Percentiles rank a stretch among this genome's conserved stretches.
Evolutionary conservation across 2,113 vertebrate species (phyloP).

Genomic region (Phaethornis superciliosus): DNA sequence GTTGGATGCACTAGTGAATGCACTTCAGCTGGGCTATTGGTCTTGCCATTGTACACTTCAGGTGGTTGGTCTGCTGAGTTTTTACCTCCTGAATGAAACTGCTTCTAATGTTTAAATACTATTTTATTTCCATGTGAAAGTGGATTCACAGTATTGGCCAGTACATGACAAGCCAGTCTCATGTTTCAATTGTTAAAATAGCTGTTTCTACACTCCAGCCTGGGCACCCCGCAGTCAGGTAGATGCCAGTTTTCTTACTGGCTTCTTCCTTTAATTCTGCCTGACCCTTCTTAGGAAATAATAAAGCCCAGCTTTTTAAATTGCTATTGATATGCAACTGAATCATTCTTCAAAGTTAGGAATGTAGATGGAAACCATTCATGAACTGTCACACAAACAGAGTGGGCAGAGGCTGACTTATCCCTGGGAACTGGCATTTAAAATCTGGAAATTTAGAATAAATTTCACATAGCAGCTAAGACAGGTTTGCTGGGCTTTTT

Average conservation of each 20-base stretch:
- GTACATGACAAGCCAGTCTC: not conserved
- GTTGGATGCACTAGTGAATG: too few relatives aligned
- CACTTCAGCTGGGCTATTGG: too few relatives aligned
- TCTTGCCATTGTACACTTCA: too few relatives aligned
- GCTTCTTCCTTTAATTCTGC: not conserved
- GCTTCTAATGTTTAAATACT: not conserved
- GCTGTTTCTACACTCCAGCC: not conserved
- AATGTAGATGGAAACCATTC: constrained; percentile 17
- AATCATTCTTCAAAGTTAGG: not conserved
- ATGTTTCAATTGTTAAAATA: not conserved
- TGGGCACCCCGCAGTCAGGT: not conserved
- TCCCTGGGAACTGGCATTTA: not conserved
- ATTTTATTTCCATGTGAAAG: not conserved
- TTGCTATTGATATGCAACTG: not conserved
- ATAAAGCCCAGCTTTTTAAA: not conserved
- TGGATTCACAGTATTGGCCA: not conserved
- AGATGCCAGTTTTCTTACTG: not conserved
- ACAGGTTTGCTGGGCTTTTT: not conserved
- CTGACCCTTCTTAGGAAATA: not conserved
- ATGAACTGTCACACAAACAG: not conserved
- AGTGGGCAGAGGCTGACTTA: not conserved
- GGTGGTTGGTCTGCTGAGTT: too few relatives aligned
- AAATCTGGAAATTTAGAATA: not conserved
- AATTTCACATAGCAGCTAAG: not conserved
- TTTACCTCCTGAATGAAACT: not conserved